These are phyloP conservation scores for Hydractinia symbiolongicarpus DNA, from an alignment of 30 jellyfish, hydroid and myxozoan genomes.

Conservation along the genomic window DNA sequence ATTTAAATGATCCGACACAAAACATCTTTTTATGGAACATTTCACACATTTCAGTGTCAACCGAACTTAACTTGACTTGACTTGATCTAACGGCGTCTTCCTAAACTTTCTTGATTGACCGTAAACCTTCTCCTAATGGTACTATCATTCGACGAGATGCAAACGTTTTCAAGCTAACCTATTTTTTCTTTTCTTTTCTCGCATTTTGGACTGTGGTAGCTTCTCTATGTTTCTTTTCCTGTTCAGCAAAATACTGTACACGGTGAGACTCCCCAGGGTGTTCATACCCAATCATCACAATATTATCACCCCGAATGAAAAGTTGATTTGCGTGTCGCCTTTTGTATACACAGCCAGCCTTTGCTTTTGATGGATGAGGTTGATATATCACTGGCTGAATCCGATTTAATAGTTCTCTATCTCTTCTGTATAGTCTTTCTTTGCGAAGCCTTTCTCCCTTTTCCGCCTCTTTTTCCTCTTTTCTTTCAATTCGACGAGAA, in stretches of 20 bases:
- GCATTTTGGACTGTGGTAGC: too few species aligned
- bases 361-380: constrained; percentile 24
- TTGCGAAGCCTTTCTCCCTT: not conserved
- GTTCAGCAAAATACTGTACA: not conserved
- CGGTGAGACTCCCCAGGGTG: not conserved
- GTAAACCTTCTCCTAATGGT: too few species aligned
- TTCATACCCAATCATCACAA: constrained; percentile 73
- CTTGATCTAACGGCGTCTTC: too few species aligned
- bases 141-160: too few species aligned
- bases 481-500: not conserved
- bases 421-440: not conserved
- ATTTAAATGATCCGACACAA: too few species aligned
- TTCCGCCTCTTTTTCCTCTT: not conserved
- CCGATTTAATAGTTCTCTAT: not conserved
- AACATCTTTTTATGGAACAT: too few species aligned
- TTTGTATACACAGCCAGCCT: constrained; percentile 44
- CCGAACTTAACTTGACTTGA: too few species aligned
- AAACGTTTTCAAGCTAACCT: not conserved
- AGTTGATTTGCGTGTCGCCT: constrained; percentile 75
- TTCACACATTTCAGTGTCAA: too few species aligned
- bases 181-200: too few species aligned
- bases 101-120: too few species aligned
- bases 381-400: not conserved
- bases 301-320: constrained; percentile 83
- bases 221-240: too few species aligned